Evolutionary conservation across 2,888 invertebrate genomes (phyloP).

Genomic region (Drosophila phalerata): DNA sequence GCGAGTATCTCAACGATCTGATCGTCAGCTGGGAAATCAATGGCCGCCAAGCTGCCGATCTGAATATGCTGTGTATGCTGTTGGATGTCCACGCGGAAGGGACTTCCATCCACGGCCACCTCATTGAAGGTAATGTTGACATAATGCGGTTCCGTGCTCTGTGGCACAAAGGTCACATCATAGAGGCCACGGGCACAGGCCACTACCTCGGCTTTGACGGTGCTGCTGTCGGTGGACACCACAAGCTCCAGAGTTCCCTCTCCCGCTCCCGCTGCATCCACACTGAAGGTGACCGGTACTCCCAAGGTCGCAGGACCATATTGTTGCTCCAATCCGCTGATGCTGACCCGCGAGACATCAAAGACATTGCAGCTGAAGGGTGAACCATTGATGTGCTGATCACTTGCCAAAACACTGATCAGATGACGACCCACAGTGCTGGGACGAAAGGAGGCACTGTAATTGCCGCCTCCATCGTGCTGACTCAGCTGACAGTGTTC

Average conservation of each 20-base stretch:
- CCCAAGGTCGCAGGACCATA: slow-evolving; percentile 87
- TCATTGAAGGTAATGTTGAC: slow-evolving; percentile 98
- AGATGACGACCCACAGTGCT: slow-evolving; percentile 95
- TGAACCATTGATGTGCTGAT: slow-evolving; percentile 94
- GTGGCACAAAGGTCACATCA: slow-evolving; percentile 96
- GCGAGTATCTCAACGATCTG: slow-evolving; percentile 89
- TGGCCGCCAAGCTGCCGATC: slow-evolving; percentile 87
- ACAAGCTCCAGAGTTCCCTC: slow-evolving; percentile 97
- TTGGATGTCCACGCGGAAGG: slow-evolving; percentile 92
- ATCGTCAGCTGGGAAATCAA: slow-evolving; percentile 88
- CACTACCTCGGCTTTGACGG: slow-evolving; percentile 94
- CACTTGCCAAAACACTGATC: slow-evolving; percentile 92
- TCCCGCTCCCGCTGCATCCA: slow-evolving; percentile 97
- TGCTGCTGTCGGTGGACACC: slow-evolving; percentile 95
- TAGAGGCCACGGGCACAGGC: slow-evolving; percentile 96
- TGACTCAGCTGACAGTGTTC: slow-evolving; percentile 90
- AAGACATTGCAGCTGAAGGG: slow-evolving; percentile 98
- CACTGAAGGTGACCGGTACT: slow-evolving; percentile 95
- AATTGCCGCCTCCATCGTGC: slow-evolving; percentile 90
- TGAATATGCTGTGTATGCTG: slow-evolving; percentile 91
- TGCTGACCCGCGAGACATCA: slow-evolving; percentile 93
- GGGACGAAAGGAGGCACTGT: slow-evolving; percentile 93
- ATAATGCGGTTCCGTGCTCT: slow-evolving; percentile 94
- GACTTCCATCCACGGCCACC: slow-evolving; percentile 95
- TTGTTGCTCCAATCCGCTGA: slow-evolving; percentile 88